Evolutionary conservation across 2,797 vertebrate species (phyloP).

Genomic region (Sorex maritimensis): DNA sequence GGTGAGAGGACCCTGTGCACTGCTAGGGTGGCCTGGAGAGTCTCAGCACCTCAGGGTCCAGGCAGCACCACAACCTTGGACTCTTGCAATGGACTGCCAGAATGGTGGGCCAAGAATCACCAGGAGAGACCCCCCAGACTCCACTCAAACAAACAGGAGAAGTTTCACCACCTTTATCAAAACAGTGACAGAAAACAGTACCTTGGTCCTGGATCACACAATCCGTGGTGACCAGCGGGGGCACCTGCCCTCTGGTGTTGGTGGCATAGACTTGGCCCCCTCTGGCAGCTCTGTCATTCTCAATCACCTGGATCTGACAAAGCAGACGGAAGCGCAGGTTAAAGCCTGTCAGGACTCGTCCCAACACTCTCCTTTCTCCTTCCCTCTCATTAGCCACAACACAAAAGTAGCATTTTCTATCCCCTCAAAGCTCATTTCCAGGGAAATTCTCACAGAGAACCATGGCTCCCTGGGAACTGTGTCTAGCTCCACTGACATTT

Average conservation of each 20-base stretch:
- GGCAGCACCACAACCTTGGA: too few relatives aligned
- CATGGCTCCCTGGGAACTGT: background rate
- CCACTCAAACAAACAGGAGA: background rate
- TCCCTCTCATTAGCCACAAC: background rate
- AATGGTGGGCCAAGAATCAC: too few relatives aligned
- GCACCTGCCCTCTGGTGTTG: constrained; percentile 95
- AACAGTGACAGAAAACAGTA: constrained; percentile 81
- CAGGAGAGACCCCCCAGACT: too few relatives aligned
- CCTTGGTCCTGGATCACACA: constrained; percentile 98
- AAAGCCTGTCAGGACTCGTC: background rate
- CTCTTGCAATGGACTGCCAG: too few relatives aligned
- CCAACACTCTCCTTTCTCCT: background rate
- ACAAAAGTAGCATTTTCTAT: background rate
- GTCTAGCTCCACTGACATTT: background rate
- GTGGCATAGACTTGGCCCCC: constrained; percentile 94
- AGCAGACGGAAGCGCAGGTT: constrained; percentile 56
- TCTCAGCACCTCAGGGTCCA: too few relatives aligned
- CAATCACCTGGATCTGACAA: constrained; percentile 96
- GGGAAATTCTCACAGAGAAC: background rate
- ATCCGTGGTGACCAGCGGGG: constrained; percentile 97
- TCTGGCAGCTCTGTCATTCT: constrained; percentile 93
- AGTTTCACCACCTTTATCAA: background rate
- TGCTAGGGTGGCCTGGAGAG: too few relatives aligned
- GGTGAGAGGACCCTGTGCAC: too few relatives aligned
- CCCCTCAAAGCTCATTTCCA: background rate